These are phyloP conservation scores for Drosophila eugracilis DNA, from an alignment of 1,140 invertebrate genomes.

Conservation along the genomic window DNA sequence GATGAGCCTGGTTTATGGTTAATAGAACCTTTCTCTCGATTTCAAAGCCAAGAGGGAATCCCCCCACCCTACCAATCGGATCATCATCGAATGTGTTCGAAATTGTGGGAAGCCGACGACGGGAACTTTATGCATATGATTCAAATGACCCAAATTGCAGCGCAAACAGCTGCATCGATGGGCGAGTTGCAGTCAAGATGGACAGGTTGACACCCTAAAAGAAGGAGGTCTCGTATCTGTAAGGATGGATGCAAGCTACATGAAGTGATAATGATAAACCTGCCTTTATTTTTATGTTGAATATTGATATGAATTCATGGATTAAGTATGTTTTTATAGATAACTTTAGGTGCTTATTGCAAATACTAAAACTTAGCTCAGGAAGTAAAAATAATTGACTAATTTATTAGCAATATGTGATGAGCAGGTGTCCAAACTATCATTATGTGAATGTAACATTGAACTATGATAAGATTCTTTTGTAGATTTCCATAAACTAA, in stretches of 20 bases:
- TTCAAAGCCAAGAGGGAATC: background rate
- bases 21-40: conserved; percentile 41
- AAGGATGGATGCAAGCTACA: background rate
- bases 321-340: too few relatives aligned
- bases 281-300: too few relatives aligned
- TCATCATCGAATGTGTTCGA: conserved; percentile 11
- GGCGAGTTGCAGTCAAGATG: conserved; percentile 31
- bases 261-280: too few relatives aligned
- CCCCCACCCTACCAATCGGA: background rate
- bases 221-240: background rate
- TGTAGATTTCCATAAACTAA: background rate
- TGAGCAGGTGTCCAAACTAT: too few relatives aligned
- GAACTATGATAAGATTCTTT: too few relatives aligned
- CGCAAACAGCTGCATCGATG: conserved; percentile 67
- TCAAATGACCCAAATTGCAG: conserved; percentile 79
- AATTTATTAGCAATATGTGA: too few relatives aligned
- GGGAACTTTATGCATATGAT: conserved; percentile 77
- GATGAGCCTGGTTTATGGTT: conserved; percentile 53
- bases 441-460: too few relatives aligned
- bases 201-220: conserved; percentile 25
- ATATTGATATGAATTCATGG: too few relatives aligned
- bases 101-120: conserved; percentile 57
- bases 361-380: too few relatives aligned
- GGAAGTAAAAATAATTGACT: too few relatives aligned
- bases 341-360: too few relatives aligned